Evolutionary conservation across 30 jellyfish, hydroid and myxozoan species (phyloP).

Genomic region (Chrysaora quinquecirrha): DNA sequence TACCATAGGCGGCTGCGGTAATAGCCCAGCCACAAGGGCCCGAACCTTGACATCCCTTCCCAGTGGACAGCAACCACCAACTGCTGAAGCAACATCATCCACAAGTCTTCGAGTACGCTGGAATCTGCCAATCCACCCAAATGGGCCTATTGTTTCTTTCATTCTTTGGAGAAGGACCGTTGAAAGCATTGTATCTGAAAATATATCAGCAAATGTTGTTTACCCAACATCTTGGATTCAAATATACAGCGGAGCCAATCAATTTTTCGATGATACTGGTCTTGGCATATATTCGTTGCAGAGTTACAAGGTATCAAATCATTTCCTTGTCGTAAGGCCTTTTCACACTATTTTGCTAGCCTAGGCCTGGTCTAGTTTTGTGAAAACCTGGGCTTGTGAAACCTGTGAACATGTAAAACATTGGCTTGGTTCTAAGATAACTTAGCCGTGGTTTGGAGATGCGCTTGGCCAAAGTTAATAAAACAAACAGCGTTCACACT

Average conservation of each 20-base stretch:
- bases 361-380: no score
- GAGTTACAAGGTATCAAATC: conserved; percentile 84
- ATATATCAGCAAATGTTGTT: conserved; percentile 8
- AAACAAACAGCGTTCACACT: no score
- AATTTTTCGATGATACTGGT: conserved; percentile 56
- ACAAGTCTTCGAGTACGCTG: conserved; percentile 86
- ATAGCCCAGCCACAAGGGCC: conserved; percentile 64
- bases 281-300: conserved; percentile 86
- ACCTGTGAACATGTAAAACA: no score
- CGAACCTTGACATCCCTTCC: conserved; percentile 84
- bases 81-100: conserved; percentile 73
- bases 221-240: conserved; percentile 63
- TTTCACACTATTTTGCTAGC: no score
- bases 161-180: conserved; percentile 57
- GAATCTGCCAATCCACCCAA: conserved; percentile 68
- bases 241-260: conserved; percentile 48
- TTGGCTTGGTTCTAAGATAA: no score
- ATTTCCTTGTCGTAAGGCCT: no score
- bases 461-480: no score
- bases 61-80: conserved; percentile 80
- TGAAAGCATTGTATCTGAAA: conserved; percentile 68
- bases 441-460: no score
- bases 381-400: no score
- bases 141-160: conserved; percentile 74
- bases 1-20: conserved; percentile 88